phyloP scores from a whole-genome alignment of 2,888 invertebrate genomes.

The Nemurella pictetii region DNA sequence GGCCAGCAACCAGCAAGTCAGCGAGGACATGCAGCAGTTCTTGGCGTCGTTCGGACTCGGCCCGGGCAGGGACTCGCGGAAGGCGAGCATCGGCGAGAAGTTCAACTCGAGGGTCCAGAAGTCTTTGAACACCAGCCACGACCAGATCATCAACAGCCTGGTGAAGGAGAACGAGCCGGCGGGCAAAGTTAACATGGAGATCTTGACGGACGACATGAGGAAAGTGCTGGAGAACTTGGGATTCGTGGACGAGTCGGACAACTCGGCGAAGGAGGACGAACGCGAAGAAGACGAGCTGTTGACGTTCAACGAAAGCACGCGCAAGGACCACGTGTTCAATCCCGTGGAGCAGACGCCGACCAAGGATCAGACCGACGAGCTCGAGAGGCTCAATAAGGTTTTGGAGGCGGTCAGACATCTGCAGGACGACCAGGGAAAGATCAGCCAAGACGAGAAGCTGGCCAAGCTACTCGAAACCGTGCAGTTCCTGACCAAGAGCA shows the following conservation, averaged over 20 bases:
- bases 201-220: conserved; percentile 50
- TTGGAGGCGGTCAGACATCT: conserved; percentile 53
- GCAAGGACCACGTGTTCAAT: conserved; percentile 52
- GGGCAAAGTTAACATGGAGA: conserved; percentile 42
- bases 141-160: conserved; percentile 14
- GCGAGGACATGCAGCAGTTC: conserved; percentile 53
- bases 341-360: conserved; percentile 47
- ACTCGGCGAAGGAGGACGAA: background rate
- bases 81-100: background rate
- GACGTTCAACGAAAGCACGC: background rate
- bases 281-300: background rate
- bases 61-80: conserved; percentile 43
- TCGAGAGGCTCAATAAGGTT: conserved; percentile 53
- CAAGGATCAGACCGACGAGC: conserved; percentile 52
- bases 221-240: conserved; percentile 52
- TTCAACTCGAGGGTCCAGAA: conserved; percentile 32
- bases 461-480: conserved; percentile 53
- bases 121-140: conserved; percentile 29
- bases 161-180: conserved; percentile 14
- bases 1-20: conserved; percentile 46
- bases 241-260: conserved; percentile 44
- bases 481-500: conserved; percentile 52
- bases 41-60: conserved; percentile 54
- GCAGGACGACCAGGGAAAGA: conserved; percentile 49
- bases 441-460: conserved; percentile 47